Evolutionary conservation across 2,888 invertebrate genomes (phyloP).

Genomic region (Fragum fragum): DNA sequence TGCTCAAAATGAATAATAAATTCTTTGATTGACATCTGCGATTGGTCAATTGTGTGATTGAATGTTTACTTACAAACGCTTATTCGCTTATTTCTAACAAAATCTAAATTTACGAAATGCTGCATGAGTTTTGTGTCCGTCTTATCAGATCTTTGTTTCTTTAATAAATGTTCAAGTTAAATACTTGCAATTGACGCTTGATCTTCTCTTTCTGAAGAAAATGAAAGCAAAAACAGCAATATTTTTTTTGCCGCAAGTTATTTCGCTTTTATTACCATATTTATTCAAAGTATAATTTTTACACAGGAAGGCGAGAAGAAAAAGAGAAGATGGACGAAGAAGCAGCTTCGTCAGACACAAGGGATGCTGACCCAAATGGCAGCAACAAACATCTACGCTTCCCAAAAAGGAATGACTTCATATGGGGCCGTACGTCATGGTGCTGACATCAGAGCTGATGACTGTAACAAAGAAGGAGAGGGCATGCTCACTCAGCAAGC

Average conservation of each 20-base stretch:
- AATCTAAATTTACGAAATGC: not conserved
- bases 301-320: slow-evolving; percentile 60
- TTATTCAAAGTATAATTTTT: slow-evolving; percentile 12
- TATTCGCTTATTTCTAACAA: not conserved
- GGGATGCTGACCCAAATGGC: slow-evolving; percentile 75
- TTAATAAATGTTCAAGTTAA: too few relatives aligned
- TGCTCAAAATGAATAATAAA: too few relatives aligned
- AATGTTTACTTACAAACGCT: slow-evolving; percentile 2
- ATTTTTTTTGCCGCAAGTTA: too few relatives aligned
- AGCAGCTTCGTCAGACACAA: slow-evolving; percentile 59
- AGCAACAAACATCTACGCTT: slow-evolving; percentile 81
- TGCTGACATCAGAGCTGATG: slow-evolving; percentile 85
- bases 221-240: too few relatives aligned
- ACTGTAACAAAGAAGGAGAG: slow-evolving; percentile 79
- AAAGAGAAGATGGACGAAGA: slow-evolving; percentile 64
- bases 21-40: too few relatives aligned
- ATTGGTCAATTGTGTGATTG: too few relatives aligned
- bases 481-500: slow-evolving; percentile 82
- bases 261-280: not conserved
- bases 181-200: too few relatives aligned
- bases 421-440: slow-evolving; percentile 83
- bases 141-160: too few relatives aligned
- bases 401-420: slow-evolving; percentile 79
- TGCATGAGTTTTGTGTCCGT: not conserved
- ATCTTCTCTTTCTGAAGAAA: too few relatives aligned